Evolutionary conservation across 2,113 vertebrate species (phyloP).

Genomic region (Coreoperca whiteheadi): DNA sequence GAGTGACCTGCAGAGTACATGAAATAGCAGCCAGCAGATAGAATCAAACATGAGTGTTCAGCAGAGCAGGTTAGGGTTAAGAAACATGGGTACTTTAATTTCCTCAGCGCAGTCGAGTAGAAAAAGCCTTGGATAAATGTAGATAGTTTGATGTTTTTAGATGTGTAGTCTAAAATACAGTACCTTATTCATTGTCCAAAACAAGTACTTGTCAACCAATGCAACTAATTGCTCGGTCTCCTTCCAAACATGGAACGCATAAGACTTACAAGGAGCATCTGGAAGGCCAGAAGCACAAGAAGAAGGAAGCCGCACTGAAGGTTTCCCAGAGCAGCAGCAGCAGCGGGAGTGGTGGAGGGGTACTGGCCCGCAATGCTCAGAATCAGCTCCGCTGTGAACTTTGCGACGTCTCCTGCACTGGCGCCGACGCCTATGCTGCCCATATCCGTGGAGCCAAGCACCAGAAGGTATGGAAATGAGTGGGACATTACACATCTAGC

Average conservation of each 20-base stretch:
- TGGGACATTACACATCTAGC: background rate
- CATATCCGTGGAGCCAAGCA: constrained; percentile 98
- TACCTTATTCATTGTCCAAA: background rate
- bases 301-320: constrained; percentile 97
- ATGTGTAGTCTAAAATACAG: background rate
- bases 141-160: background rate
- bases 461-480: constrained; percentile 89
- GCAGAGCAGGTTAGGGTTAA: background rate
- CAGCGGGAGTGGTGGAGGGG: constrained; percentile 79
- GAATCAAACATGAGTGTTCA: no score
- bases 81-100: background rate
- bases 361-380: constrained; percentile 91
- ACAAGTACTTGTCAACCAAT: background rate
- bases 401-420: constrained; percentile 97
- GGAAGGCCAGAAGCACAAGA: constrained; percentile 99
- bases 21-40: no score
- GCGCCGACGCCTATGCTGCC: constrained; percentile 96
- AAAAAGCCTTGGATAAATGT: background rate
- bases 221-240: background rate
- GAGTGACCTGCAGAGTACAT: no score
- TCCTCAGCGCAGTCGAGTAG: background rate
- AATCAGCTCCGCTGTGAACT: constrained; percentile 99
- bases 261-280: constrained; percentile 99
- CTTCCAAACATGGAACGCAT: background rate
- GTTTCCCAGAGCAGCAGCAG: constrained; percentile 91